Percentiles rank a stretch among this genome's conserved stretches.
These are phyloP conservation scores for Regulus satrapa DNA, from an alignment of 2,113 vertebrate genomes.

Conservation along the genomic window DNA sequence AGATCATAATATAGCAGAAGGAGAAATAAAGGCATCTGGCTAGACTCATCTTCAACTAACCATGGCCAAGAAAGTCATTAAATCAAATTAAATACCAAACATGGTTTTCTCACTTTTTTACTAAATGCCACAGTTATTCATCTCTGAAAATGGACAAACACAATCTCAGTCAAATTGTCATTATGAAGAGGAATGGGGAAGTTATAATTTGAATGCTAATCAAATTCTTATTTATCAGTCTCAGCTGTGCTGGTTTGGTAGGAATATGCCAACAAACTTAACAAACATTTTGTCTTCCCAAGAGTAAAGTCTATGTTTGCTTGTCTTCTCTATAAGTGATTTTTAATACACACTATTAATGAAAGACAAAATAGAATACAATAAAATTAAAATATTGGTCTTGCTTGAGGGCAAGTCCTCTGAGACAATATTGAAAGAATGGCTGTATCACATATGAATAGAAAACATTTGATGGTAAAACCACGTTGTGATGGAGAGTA, in stretches of 20 bases:
- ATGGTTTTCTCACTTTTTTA: slow-evolving; percentile 29
- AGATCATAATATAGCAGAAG: slow-evolving; percentile 31
- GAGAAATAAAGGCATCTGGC: slow-evolving; percentile 36
- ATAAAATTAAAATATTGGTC: background rate
- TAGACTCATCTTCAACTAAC: slow-evolving; percentile 35
- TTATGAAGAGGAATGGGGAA: slow-evolving; percentile 33
- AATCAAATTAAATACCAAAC: slow-evolving; percentile 45
- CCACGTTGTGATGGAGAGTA: background rate
- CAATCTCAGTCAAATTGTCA: slow-evolving; percentile 36
- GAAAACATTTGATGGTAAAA: background rate
- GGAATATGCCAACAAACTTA: background rate
- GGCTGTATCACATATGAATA: background rate
- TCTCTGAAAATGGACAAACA: slow-evolving; percentile 52
- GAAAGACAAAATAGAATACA: background rate
- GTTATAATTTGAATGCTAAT: slow-evolving; percentile 39
- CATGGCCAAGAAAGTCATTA: slow-evolving; percentile 38
- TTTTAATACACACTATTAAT: background rate
- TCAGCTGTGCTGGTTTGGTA: slow-evolving; percentile 12
- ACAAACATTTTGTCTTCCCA: background rate
- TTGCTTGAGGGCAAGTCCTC: background rate
- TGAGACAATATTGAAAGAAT: background rate
- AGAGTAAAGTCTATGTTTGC: background rate
- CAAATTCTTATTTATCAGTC: slow-evolving; percentile 33
- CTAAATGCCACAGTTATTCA: slow-evolving; percentile 30
- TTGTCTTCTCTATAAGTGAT: background rate